Conservation (phyloP, 2,113 vertebrate species). For the Cranoglanis bouderius region DNA sequence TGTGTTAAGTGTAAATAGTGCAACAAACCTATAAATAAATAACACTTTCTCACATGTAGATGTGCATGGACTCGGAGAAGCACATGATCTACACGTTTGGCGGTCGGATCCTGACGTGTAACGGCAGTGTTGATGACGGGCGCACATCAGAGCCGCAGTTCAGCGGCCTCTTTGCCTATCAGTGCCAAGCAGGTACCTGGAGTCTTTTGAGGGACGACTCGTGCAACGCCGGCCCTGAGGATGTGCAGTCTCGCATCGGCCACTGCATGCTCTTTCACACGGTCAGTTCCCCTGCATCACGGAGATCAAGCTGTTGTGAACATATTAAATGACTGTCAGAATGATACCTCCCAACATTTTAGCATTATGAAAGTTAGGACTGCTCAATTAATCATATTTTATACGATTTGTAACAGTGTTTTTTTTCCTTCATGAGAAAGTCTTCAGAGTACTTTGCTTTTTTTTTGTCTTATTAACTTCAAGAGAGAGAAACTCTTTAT, state of each 20-base stretch:
- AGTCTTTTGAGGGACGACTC: conserved; percentile 95
- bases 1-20: not conserved
- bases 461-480: not conserved
- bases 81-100: conserved; percentile 99
- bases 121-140: conserved; percentile 92
- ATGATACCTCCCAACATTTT: not conserved
- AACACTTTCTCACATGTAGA: conserved; percentile 70
- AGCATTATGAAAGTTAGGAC: not conserved
- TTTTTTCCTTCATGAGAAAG: not conserved
- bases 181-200: conserved; percentile 88
- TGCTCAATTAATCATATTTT: not conserved
- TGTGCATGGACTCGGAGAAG: conserved; percentile 99
- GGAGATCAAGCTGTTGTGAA: not conserved
- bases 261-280: conserved; percentile 99
- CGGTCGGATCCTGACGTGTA: conserved; percentile 94
- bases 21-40: not conserved
- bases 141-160: conserved; percentile 95
- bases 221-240: conserved; percentile 95
- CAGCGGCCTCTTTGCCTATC: conserved; percentile 93
- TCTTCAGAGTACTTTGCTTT: not conserved
- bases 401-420: not conserved
- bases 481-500: not conserved
- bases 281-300: conserved; percentile 52
- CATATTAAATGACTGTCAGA: not conserved
- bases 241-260: conserved; percentile 96